A percentile compares a stretch with the other conserved stretches of the same genome.
These are phyloP conservation scores for Chalcosyrphus nemorum DNA, from an alignment of 2,888 invertebrate genomes.

Conservation along the genomic window DNA sequence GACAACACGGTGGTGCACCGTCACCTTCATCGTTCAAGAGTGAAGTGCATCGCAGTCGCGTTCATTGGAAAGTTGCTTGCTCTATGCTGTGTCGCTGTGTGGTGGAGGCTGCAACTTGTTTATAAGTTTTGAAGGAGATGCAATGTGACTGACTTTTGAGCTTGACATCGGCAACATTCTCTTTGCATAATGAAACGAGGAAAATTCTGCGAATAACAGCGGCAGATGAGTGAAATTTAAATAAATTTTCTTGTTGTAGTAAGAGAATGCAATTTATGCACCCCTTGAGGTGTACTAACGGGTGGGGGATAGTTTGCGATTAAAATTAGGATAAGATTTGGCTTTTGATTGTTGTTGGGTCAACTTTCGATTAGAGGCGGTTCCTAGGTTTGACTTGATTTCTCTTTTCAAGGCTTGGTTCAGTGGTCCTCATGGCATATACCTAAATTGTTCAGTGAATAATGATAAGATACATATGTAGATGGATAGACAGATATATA, in stretches of 20 bases:
- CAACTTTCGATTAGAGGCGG: background rate
- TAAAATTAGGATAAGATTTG: background rate
- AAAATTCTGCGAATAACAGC: background rate
- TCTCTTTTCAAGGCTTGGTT: background rate
- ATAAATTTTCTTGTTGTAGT: background rate
- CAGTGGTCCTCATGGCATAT: background rate
- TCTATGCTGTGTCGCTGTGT: background rate
- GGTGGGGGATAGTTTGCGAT: background rate
- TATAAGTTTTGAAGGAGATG: constrained; percentile 59
- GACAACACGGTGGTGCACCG: constrained; percentile 64
- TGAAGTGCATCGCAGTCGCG: constrained; percentile 62
- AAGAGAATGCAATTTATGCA: background rate
- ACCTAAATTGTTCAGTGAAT: no score
- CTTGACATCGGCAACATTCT: constrained; percentile 59
- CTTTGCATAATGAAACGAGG: constrained; percentile 14
- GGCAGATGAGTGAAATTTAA: background rate
- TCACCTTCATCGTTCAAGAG: constrained; percentile 73
- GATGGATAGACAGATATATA: no score
- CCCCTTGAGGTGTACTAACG: background rate
- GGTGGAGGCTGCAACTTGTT: constrained; percentile 66
- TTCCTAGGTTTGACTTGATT: background rate
- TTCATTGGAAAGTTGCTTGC: constrained; percentile 56
- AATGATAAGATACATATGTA: no score
- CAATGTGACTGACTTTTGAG: constrained; percentile 62
- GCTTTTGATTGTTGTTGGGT: background rate